These are phyloP conservation scores for Onychomys torridus DNA, from an alignment of 2,797 vertebrate genomes.

Conservation along the genomic window DNA sequence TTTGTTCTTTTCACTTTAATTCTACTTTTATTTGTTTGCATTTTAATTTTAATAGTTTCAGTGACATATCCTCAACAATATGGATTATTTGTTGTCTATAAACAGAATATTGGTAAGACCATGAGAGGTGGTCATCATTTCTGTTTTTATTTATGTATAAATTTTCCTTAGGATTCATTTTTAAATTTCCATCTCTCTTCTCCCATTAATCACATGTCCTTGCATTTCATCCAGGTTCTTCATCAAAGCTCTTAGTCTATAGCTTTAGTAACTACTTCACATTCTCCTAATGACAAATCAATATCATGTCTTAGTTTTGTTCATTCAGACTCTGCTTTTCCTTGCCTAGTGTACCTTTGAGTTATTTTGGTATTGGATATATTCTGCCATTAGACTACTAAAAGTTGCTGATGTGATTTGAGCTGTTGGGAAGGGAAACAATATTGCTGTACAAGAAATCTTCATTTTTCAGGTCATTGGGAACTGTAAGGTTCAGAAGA, in stretches of 20 bases:
- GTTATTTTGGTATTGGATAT: background rate
- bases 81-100: background rate
- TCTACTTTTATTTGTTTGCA: background rate
- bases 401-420: background rate
- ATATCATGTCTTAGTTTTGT: background rate
- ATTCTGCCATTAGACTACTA: background rate
- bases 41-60: slow-evolving; percentile 1
- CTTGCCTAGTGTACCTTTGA: background rate
- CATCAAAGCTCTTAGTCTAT: background rate
- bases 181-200: background rate
- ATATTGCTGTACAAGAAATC: background rate
- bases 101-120: background rate
- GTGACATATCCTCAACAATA: background rate
- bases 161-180: background rate
- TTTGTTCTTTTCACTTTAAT: background rate
- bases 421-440: background rate
- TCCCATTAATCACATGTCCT: background rate
- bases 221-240: background rate
- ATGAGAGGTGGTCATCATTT: background rate
- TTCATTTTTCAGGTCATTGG: background rate
- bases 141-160: background rate
- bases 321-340: background rate
- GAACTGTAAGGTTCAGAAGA: background rate
- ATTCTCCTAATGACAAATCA: background rate
- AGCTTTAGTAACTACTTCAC: background rate